A percentile compares a stretch with the other conserved stretches of the same genome.
Evolutionary conservation across 2,797 vertebrate genomes (phyloP).

Genomic region (Nannoperca obscura): DNA sequence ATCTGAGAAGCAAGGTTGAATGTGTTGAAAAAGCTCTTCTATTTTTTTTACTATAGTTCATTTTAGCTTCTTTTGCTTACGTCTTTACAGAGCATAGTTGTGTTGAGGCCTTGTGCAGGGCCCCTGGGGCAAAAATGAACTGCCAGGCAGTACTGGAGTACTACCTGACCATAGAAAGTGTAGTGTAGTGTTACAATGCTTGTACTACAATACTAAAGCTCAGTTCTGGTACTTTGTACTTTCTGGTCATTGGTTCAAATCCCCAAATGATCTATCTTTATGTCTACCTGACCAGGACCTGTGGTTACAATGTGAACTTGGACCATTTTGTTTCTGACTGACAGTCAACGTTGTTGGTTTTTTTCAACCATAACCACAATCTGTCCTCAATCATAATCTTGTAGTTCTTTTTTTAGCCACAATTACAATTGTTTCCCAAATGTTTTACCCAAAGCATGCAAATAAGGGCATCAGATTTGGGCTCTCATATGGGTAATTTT

Average conservation of each 20-base stretch:
- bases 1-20: neutral
- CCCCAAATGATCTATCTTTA: neutral
- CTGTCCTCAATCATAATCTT: neutral
- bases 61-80: neutral
- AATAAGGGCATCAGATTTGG: no score
- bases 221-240: neutral
- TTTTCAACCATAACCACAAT: neutral
- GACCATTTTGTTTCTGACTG: neutral
- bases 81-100: neutral
- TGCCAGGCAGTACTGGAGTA: neutral
- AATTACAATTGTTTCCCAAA: neutral
- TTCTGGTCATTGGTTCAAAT: neutral
- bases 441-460: neutral
- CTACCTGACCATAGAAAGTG: neutral
- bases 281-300: neutral
- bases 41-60: neutral
- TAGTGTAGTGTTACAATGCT: neutral
- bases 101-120: neutral
- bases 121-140: neutral
- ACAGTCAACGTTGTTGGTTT: no score
- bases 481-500: neutral
- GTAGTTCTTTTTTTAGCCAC: neutral
- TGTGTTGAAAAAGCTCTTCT: neutral
- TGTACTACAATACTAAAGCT: neutral
- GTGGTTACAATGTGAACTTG: neutral